phyloP scores from a whole-genome alignment of 2,113 vertebrate genomes.

The Eubucco bourcierii region DNA sequence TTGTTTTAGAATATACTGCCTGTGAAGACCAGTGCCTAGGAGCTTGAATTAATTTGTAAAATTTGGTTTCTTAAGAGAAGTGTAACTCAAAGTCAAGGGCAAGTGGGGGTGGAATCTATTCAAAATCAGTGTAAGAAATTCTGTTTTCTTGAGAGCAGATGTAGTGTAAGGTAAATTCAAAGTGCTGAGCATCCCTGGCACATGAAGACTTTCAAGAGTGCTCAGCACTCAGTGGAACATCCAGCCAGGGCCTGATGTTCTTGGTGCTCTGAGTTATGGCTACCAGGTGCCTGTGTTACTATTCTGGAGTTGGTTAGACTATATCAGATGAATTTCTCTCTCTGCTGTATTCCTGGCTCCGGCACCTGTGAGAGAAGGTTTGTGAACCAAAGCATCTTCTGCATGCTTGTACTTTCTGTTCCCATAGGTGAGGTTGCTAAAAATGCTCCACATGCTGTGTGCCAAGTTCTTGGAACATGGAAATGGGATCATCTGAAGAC shows the following conservation, averaged over 20 bases:
- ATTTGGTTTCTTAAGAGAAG: conserved; percentile 7
- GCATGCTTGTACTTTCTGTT: not conserved
- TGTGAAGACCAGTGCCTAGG: not conserved
- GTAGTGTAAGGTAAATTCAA: fast-evolving
- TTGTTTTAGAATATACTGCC: conserved; percentile 10
- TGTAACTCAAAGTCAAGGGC: not conserved
- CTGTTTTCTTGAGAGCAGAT: fast-evolving
- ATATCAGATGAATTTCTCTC: not conserved
- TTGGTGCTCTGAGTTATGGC: not conserved
- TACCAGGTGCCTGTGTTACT: fast-evolving
- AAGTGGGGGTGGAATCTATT: not conserved
- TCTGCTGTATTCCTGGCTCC: not conserved
- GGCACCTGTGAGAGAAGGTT: not conserved
- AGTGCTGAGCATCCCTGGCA: not conserved
- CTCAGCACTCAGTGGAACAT: not conserved
- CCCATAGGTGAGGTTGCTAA: not conserved
- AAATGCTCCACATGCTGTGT: fast-evolving
- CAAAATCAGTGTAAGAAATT: not conserved
- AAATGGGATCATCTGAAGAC: not conserved
- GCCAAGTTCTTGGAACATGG: not conserved
- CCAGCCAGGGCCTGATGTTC: not conserved
- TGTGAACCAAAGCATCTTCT: not conserved
- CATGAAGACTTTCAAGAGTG: not conserved
- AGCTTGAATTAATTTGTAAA: not conserved
- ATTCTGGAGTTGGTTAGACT: not conserved